Evolutionary conservation across 2,888 invertebrate species (phyloP).

Genomic region (Drosophila paracracens): DNA sequence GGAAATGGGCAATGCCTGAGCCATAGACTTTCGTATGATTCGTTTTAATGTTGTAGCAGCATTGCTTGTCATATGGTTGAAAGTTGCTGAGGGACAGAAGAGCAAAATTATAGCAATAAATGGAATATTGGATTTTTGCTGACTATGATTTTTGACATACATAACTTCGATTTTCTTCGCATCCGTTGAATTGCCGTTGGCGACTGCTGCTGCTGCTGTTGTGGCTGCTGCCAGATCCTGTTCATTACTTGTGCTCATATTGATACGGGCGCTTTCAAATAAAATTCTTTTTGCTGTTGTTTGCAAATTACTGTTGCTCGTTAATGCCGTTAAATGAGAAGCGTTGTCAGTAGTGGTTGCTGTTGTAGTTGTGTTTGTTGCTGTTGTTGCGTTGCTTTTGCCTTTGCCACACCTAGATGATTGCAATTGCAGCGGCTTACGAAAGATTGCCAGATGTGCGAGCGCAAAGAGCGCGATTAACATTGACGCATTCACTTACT

Average conservation of each 20-base stretch:
- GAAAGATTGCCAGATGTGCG: slow-evolving; percentile 73
- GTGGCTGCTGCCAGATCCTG: slow-evolving; percentile 49
- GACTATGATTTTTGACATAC: slow-evolving; percentile 36
- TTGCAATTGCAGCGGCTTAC: slow-evolving; percentile 55
- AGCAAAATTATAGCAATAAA: neutral
- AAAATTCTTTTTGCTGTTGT: slow-evolving; percentile 31
- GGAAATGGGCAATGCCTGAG: slow-evolving; percentile 90
- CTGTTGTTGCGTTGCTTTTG: slow-evolving; percentile 30
- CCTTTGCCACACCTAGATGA: slow-evolving; percentile 77
- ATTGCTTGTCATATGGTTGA: slow-evolving; percentile 80
- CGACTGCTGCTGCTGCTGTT: slow-evolving; percentile 1
- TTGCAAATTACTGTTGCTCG: slow-evolving; percentile 53
- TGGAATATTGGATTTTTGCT: neutral
- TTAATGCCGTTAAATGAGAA: slow-evolving; percentile 45
- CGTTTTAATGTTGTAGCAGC: slow-evolving; percentile 79
- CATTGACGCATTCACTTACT: slow-evolving; percentile 77
- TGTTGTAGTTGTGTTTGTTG: slow-evolving; percentile 15
- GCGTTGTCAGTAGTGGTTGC: slow-evolving; percentile 31
- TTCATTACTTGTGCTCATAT: slow-evolving; percentile 62
- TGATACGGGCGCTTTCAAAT: slow-evolving; percentile 40
- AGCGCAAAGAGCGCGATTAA: slow-evolving; percentile 80
- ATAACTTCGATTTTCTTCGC: slow-evolving; percentile 60
- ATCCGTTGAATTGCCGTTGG: slow-evolving; percentile 57
- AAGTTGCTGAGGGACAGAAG: slow-evolving; percentile 69
- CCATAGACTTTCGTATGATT: slow-evolving; percentile 90